Base-by-base conservation (phyloP, 1,140 invertebrate species). In the Drosophila saltans region DNA sequence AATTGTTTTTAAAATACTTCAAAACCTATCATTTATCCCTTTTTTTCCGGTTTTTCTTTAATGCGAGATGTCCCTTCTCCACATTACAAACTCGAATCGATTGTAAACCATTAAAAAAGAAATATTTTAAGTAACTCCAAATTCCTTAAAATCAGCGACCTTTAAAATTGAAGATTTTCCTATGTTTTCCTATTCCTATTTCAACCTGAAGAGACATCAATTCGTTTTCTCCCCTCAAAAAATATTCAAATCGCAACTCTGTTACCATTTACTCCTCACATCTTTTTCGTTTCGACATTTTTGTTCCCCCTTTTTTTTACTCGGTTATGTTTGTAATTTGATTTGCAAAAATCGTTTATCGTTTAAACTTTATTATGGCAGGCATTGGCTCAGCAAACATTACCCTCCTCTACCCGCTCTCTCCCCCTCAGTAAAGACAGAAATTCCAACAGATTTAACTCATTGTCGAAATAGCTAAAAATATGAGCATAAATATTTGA, bases 401-500 rank as follows among this genome's bases (percentile, higher is more conserved):
- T 16, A 11, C 36, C 3, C n/a, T 21, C 10, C 21, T 16, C 16
- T 24, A 26, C 4, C 40, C 11, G 9, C 10, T 3, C 7, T n/a
- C 1, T 55, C 3, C 1, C 8, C 30, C 48, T 0, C 16, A 26
- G 45, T 52, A 21, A 66, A 58, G 61, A 65, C 75, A 48, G 69
- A 61, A 55, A 88, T 88, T 88, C 76, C 77, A 62, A 72, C 78
- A 75, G 80, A 83, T 89, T 89, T 89, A 81, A 88, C 74, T 88
- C 84, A 84, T 88, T 88, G 75, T 75, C 72, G 78, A 71, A 67
- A 80, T 84, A 70, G 75, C 80, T 88, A 81, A 88, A 52, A 88
- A 89, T 89, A 84, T 89, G 45, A 24, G 84, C 77, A 80, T 88
- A 89, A 89, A 88, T 88, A 88, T 88, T 88, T 88, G 84, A 88